Evolutionary conservation across 2,113 vertebrate genomes (phyloP), one percentile per base, ranked within the genome.

Genomic region (Heterotilapia buettikoferi): DNA sequence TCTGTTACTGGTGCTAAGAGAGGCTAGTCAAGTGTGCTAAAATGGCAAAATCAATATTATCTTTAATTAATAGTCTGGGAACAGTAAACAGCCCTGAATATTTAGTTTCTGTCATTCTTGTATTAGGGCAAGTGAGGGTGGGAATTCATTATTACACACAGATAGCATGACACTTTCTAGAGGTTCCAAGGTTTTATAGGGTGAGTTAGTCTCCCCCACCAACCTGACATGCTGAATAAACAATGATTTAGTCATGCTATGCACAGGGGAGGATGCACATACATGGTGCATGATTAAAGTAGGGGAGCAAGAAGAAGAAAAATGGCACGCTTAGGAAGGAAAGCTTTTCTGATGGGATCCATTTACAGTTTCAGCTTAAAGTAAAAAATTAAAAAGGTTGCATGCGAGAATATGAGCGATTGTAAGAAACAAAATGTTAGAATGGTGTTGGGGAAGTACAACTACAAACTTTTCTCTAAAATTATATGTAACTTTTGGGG

Each of bases 141-240:
- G 45, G 29, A 29, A 78, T 50, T 82, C 33, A 80, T 45, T 82
- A 90, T 82, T 50, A 90, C 85, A 92, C 21, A 78, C 13, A 33
- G 6, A 73, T 38, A 57, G 33, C 52, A 13, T 54, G 45, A 26
- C 5, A 66, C 53, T 61, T 54, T 83, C 31, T 38, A 36, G 80
- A 57, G 80, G 11, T 68, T 68, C 6, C 61, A 68, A 43, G 56
- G 29, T 38, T 88, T 82, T 81, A 57, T 66, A 83, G 86, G 53
- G 88, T 85, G 80, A 59, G 87, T 90, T 90, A 71, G 80, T 54
- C 81, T 52, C 84, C 88, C 82, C 43, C 24, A 26, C 24, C 24
- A 26, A 88, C 90, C 86, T 90, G 84, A 87, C 90, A 86, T 59
- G 31, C 95, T 93, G 87, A 95, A 95, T 95, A 95, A 95, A 92